Evolutionary conservation across 2,888 invertebrate species (phyloP).

Genomic region (Lepidonotus clava): DNA sequence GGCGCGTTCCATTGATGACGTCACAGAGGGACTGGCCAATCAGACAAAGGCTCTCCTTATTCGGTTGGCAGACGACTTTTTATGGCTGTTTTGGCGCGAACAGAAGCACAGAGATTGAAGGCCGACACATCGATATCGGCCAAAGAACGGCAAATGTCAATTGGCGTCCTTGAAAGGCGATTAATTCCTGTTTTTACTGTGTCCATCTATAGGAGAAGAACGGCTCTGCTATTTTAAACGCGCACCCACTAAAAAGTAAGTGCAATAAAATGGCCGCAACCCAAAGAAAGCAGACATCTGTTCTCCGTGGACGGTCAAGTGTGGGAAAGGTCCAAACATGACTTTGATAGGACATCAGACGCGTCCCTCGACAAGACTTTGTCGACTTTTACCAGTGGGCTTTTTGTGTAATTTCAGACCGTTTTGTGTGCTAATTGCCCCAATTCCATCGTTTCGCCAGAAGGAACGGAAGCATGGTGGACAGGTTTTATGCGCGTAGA

Average conservation of each 20-base stretch:
- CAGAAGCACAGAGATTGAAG: slow-evolving; percentile 6
- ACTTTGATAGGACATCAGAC: not conserved
- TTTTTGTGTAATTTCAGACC: too few relatives aligned
- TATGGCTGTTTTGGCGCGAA: slow-evolving; percentile 40
- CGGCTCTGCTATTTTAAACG: not conserved
- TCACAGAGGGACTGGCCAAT: slow-evolving; percentile 23
- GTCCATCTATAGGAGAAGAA: not conserved
- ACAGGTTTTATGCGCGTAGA: not conserved
- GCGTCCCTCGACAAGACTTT: not conserved
- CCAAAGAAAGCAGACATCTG: not conserved
- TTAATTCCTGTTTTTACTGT: not conserved
- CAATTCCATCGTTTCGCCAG: not conserved
- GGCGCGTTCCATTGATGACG: slow-evolving; percentile 45
- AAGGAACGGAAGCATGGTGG: not conserved
- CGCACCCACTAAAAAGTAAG: not conserved
- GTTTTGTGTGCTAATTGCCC: not conserved
- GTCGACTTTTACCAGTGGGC: too few relatives aligned
- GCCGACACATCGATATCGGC: not conserved
- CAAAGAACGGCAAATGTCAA: slow-evolving; percentile 24
- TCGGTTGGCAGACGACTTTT: slow-evolving; percentile 42
- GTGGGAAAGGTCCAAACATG: not conserved
- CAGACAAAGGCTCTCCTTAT: not conserved
- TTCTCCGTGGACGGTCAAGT: not conserved
- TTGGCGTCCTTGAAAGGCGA: not conserved
- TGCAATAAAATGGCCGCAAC: not conserved